A percentile compares a stretch with the other conserved stretches of the same genome.
Evolutionary conservation across 1,140 invertebrate genomes (phyloP).

Genomic region (Cydia fagiglandana): DNA sequence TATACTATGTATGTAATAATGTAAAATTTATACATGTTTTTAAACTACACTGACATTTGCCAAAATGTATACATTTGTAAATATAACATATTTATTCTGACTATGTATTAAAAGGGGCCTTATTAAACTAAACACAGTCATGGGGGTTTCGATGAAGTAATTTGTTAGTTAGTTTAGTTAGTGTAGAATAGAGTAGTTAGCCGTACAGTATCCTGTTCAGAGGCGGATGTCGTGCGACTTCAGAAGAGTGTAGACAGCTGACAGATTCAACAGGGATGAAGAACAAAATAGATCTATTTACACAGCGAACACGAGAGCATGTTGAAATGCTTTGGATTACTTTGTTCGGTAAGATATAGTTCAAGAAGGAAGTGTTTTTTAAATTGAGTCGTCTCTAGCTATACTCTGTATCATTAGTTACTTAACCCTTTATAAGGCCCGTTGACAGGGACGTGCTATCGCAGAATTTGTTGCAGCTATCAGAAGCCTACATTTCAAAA

Average conservation of each 20-base stretch:
- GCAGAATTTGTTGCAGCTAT: no score
- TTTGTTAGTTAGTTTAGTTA: conserved; percentile 26
- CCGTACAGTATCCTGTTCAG: conserved; percentile 17
- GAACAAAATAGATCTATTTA: no score
- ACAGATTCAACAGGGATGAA: neutral
- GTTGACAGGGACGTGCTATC: no score
- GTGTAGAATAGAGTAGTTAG: conserved; percentile 28
- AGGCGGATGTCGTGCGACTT: neutral
- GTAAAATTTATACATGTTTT: conserved; percentile 11
- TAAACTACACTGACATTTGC: conserved; percentile 15
- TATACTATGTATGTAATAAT: conserved; percentile 23
- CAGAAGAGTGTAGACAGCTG: neutral
- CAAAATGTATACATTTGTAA: conserved; percentile 6
- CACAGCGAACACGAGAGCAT: no score
- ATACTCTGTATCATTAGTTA: no score
- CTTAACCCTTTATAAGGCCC: no score
- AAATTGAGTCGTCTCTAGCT: no score
- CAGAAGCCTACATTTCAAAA: no score
- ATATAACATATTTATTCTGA: conserved; percentile 25
- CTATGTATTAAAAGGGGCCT: conserved; percentile 22
- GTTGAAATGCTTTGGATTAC: no score
- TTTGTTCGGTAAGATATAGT: no score
- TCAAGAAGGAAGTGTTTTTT: no score
- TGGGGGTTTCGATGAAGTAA: conserved; percentile 16
- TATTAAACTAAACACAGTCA: neutral